Evolutionary conservation across 1,140 invertebrate species (phyloP).

Genomic region (Meloidogyne exigua): DNA sequence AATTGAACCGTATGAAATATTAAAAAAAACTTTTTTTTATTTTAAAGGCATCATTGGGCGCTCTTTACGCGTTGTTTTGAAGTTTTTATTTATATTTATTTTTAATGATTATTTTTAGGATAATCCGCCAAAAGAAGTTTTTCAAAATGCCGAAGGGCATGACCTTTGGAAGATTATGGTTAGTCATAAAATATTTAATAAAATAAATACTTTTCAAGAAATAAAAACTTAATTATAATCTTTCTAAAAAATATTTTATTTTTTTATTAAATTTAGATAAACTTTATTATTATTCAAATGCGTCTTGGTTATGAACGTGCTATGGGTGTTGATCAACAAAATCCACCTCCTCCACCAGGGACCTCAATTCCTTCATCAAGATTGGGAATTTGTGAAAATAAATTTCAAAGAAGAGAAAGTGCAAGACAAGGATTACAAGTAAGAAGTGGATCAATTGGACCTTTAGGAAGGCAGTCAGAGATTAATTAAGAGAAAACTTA

Average conservation of each 20-base stretch:
- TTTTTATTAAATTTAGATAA: conserved; percentile 25
- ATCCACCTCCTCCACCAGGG: not conserved
- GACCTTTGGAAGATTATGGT: conserved; percentile 49
- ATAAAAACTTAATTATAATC: too few relatives aligned
- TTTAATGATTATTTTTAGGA: conserved; percentile 7
- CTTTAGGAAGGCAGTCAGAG: not conserved
- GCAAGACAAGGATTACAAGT: not conserved
- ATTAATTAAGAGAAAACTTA: not conserved
- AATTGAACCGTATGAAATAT: conserved; percentile 27
- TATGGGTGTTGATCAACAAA: not conserved
- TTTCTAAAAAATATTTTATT: too few relatives aligned
- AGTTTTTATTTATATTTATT: conserved; percentile 27
- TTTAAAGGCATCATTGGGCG: conserved; percentile 35
- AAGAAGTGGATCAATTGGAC: not conserved
- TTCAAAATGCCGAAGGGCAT: conserved; percentile 52
- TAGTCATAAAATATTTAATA: not conserved
- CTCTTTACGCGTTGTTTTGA: conserved; percentile 50
- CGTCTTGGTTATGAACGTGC: conserved; percentile 43
- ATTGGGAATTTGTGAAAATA: conserved; percentile 13
- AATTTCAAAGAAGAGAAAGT: conserved; percentile 7
- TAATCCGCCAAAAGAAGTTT: conserved; percentile 42
- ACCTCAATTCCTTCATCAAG: not conserved
- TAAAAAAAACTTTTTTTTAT: not conserved
- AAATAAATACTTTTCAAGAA: too few relatives aligned
- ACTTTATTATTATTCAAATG: conserved; percentile 49